A percentile compares a stretch with the other conserved stretches of the same genome.
Conservation (phyloP, 2,888 invertebrate genomes). For the Syritta pipiens region DNA sequence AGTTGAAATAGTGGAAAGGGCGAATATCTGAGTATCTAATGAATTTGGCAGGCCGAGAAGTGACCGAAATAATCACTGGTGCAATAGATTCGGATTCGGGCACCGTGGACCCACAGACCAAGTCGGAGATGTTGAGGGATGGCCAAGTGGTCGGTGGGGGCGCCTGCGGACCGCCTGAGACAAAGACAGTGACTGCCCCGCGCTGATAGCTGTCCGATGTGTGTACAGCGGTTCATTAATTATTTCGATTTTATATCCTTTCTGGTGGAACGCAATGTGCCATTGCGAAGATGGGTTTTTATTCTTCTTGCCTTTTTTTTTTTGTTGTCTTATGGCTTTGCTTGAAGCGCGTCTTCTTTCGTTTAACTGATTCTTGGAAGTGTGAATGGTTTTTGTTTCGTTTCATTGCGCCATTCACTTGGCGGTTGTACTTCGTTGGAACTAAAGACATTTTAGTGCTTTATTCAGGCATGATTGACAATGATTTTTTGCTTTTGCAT, state of each 20-base stretch:
- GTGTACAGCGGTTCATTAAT: slow-evolving; percentile 61
- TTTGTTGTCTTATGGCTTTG: slow-evolving; percentile 2
- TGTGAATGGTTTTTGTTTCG: not conserved
- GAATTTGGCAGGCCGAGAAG: slow-evolving; percentile 25
- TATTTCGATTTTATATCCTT: slow-evolving; percentile 47
- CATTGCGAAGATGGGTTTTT: no score
- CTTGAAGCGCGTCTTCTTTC: not conserved
- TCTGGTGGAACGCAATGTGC: slow-evolving; percentile 7
- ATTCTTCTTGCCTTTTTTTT: no score
- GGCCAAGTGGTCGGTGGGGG: not conserved
- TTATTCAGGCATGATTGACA: not conserved
- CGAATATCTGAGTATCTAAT: slow-evolving; percentile 40
- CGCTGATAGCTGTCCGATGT: slow-evolving; percentile 49
- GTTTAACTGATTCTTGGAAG: slow-evolving; percentile 22
- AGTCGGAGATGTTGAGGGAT: slow-evolving; percentile 41
- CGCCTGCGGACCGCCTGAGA: not conserved
- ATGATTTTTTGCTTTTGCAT: no score
- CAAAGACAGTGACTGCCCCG: slow-evolving; percentile 15
- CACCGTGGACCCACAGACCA: no score
- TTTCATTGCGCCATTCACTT: not conserved
- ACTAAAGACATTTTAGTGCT: no score
- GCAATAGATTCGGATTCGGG: slow-evolving; percentile 55
- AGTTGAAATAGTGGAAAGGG: slow-evolving; percentile 54
- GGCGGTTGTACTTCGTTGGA: not conserved
- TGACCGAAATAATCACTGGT: slow-evolving; percentile 50